Percentiles rank a stretch among this genome's conserved stretches.
Conservation (phyloP, 2,888 invertebrate genomes). For the Ormyrus nitidulus region DNA sequence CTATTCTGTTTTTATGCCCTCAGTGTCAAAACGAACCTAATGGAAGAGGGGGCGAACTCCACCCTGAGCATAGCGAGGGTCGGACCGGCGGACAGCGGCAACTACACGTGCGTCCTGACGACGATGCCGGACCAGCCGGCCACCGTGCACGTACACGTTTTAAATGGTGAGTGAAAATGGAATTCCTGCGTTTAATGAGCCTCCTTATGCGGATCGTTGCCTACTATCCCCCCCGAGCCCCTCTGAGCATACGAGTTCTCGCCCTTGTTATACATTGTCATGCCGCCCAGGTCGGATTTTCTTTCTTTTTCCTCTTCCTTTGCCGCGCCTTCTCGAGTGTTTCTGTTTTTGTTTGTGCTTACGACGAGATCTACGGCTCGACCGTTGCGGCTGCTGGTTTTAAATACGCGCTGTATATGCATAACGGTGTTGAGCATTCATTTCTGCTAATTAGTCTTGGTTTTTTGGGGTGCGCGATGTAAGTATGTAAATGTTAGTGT, state of each 20-base stretch:
- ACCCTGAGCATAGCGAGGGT: conserved; percentile 76
- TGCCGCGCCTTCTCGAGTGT: too few relatives aligned
- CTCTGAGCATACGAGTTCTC: background rate
- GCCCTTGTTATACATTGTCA: too few relatives aligned
- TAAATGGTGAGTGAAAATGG: conserved; percentile 75
- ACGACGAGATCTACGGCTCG: background rate
- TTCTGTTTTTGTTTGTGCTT: background rate
- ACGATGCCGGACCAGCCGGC: conserved; percentile 75
- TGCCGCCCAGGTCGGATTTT: too few relatives aligned
- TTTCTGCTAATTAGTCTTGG: background rate
- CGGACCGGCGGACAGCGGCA: conserved; percentile 76
- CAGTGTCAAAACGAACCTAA: conserved; percentile 77
- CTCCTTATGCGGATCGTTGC: background rate
- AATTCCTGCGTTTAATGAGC: background rate
- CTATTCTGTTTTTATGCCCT: conserved; percentile 51
- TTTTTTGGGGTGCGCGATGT: background rate
- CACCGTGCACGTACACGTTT: conserved; percentile 77
- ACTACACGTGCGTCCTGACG: conserved; percentile 77
- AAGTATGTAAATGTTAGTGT: background rate
- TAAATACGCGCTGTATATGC: background rate
- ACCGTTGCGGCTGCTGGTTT: background rate
- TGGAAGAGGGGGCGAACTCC: conserved; percentile 77
- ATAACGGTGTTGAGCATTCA: background rate
- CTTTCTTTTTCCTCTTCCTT: too few relatives aligned
- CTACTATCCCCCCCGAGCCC: background rate